Evolutionary conservation across 2,113 vertebrate species (phyloP), one percentile per base, ranked within the genome.

Genomic region (Axis porcinus): DNA sequence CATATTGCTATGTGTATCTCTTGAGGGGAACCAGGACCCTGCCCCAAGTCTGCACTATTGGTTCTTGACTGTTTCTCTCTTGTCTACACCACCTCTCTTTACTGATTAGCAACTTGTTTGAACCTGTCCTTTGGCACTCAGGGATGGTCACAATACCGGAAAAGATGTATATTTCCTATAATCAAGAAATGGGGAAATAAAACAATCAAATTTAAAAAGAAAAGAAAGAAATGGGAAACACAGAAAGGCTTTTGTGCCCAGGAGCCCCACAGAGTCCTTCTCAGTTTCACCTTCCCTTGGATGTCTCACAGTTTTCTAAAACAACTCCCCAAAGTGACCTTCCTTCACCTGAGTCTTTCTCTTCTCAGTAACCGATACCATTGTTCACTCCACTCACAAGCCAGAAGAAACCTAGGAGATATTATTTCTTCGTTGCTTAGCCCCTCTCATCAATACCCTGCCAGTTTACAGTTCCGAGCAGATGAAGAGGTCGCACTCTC

Each of bases 81-180:
- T 52, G 78, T 81, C 78, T 19, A 17, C 2, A 81, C 17, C 47
- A 33, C 30, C 5, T 52, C 17, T 30, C 47, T 81, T 81, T 19
- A 33, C 30, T 81, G 78, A n/a, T 81, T 52, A 81, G 19, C 47
- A 81, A n/a, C 17, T 40, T 50, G 28, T 81, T 81, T 81, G 47
- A 52, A 81, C 10, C 45, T 33, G 17, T 50, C 30, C 30, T 30
- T 50, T 52, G 47, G 78, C 5, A 52, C 47, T 81, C 47, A 81
- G 17, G 47, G 5, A 33, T 50, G 47, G 45, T 21, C 10, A 33
- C 1, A 0, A 21, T 19, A 12, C 47, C 0, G 17, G 47, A 33
- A 33, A 50, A 33, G 9, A 81, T 21, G 16, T 47, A 10, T 81
- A 81, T 21, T 81, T 52, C 30, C 78, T 21, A 11, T 50, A 33